Conservation (phyloP, 2,888 invertebrate genomes). For the Drosophila subsilvestris region DNA sequence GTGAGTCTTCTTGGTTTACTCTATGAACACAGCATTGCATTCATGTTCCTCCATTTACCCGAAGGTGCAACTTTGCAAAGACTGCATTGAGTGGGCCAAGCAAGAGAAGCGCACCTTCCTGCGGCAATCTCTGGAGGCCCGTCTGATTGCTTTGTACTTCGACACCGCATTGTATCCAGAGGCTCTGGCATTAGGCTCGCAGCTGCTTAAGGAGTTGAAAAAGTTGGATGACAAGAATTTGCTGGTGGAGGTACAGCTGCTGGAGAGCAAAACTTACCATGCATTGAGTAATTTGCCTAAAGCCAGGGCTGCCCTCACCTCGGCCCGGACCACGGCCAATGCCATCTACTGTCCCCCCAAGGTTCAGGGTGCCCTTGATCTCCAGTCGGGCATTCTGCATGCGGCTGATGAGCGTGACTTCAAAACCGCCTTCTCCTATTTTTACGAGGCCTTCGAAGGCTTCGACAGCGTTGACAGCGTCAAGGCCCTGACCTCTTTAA, state of each 20-base stretch:
- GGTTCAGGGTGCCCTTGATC: conserved; percentile 98
- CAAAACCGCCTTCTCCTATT: conserved; percentile 99
- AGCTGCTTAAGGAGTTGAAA: conserved; percentile 96
- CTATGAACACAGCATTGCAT: background rate
- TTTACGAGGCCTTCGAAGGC: conserved; percentile 99
- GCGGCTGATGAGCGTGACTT: conserved; percentile 99
- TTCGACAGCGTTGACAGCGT: conserved; percentile 97
- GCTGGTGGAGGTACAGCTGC: conserved; percentile 97
- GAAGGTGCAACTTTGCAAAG: conserved; percentile 93
- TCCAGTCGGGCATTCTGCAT: conserved; percentile 98
- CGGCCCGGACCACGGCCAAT: conserved; percentile 99
- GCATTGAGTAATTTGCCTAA: conserved; percentile 98
- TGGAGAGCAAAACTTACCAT: conserved; percentile 99
- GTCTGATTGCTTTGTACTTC: conserved; percentile 97
- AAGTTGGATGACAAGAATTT: conserved; percentile 99
- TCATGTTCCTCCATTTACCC: background rate
- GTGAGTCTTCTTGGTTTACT: conserved; percentile 46
- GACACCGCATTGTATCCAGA: conserved; percentile 96
- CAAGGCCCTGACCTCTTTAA: conserved; percentile 97
- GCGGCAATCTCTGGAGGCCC: conserved; percentile 97
- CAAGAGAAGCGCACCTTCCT: conserved; percentile 98
- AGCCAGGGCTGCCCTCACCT: conserved; percentile 97
- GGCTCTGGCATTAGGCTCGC: conserved; percentile 92
- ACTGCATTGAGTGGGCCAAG: conserved; percentile 99
- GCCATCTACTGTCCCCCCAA: conserved; percentile 99